These are phyloP conservation scores for Leiothrix lutea DNA, from an alignment of 2,113 vertebrate species.

Conservation along the genomic window DNA sequence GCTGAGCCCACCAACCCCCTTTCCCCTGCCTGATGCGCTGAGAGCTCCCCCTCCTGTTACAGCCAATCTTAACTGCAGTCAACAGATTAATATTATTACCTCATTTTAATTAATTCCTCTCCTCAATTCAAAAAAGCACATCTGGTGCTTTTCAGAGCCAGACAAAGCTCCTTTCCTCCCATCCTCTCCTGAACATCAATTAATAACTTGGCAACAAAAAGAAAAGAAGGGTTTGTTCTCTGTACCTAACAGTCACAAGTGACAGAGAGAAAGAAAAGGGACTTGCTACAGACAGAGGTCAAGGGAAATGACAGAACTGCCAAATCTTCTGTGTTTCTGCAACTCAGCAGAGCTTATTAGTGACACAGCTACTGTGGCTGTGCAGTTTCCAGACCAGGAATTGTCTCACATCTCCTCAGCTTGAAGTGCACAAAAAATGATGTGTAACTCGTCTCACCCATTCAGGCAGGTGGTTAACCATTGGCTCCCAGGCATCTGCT, in stretches of 20 bases:
- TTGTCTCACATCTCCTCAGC: not conserved
- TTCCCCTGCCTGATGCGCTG: constrained; percentile 49
- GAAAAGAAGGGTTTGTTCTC: constrained; percentile 63
- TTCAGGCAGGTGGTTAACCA: not conserved
- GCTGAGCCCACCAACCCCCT: not conserved
- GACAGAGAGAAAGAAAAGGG: constrained; percentile 33
- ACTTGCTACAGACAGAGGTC: constrained; percentile 32
- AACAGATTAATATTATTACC: constrained; percentile 58
- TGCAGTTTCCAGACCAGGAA: not conserved
- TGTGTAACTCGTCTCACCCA: not conserved
- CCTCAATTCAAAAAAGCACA: constrained; percentile 54
- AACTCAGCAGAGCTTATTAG: not conserved
- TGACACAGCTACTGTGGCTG: not conserved
- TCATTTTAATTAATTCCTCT: constrained; percentile 64
- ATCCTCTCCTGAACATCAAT: constrained; percentile 60
- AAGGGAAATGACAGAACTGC: constrained; percentile 39
- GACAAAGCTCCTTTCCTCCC: constrained; percentile 57
- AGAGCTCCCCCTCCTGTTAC: constrained; percentile 67
- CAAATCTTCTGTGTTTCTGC: constrained; percentile 34
- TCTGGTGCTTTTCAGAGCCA: constrained; percentile 63
- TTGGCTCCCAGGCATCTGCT: not conserved
- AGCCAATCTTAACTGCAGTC: constrained; percentile 16
- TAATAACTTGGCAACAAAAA: constrained; percentile 69
- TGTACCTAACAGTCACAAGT: constrained; percentile 60
- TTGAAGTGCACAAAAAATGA: not conserved